Evolutionary conservation across 2,888 invertebrate genomes (phyloP), one percentile per base, ranked within the genome.

Genomic region (Alcis repandata): DNA sequence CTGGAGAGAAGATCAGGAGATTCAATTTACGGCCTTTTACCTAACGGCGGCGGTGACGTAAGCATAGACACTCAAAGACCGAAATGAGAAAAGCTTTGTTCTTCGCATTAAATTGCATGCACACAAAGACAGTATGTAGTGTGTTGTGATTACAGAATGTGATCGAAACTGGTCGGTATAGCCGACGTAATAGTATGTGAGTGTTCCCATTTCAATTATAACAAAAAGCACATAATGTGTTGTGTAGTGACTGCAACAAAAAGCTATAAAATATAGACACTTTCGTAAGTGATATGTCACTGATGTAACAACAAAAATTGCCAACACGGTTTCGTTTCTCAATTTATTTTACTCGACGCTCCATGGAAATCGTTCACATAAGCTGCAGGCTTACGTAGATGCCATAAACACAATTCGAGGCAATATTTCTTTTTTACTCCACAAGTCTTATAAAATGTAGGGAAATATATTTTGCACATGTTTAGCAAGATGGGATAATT

Each of bases 21-120:
- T 63, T 56, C 56, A 48, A 67, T 67, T 67, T 67, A 56, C 54
- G 61, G 41, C 17, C 46, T 57, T 41, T 58, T 61, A 61, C 48
- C n/a, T 27, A 27, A 20, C 41, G 48, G 48, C 46, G 4, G 43
- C 40, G 45, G 36, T 8, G 27, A 17, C 17, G 27, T 32, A 48
- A 60, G 22, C 7, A 36, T 15, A 13, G 20, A 41, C 13, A 10
- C 8, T 9, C 17, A 41, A 41, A n/a, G n/a, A 13, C 4, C n/a
- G n/a, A n/a, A n/a, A n/a, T n/a, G n/a, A n/a, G n/a, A n/a, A n/a
- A n/a, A n/a, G n/a, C n/a, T n/a, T n/a, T n/a, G n/a, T n/a, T n/a
- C n/a, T n/a, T n/a, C n/a, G n/a, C n/a, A n/a, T n/a, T n/a, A n/a
- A n/a, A n/a, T n/a, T n/a, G n/a, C n/a, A n/a, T n/a, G n/a, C n/a